Conservation (phyloP, 1,140 invertebrate species). For the Orchestia grillus region DNA sequence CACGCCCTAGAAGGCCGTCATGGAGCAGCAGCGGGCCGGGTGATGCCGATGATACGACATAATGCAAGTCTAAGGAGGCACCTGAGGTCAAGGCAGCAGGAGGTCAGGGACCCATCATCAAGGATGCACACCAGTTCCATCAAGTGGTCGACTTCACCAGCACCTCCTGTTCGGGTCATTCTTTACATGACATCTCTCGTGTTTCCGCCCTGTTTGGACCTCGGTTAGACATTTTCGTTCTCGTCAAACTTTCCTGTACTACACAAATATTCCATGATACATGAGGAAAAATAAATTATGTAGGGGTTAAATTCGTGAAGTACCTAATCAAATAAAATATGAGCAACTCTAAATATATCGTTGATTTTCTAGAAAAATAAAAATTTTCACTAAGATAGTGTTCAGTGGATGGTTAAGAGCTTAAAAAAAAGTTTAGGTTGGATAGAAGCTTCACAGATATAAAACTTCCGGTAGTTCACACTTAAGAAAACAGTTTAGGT, state of each 20-base stretch:
- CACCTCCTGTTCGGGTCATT: neutral
- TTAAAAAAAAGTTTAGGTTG: too few relatives aligned
- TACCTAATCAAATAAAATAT: too few relatives aligned
- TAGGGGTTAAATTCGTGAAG: neutral
- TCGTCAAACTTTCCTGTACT: too few relatives aligned
- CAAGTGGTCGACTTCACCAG: neutral
- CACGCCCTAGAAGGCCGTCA: neutral
- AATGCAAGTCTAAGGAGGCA: conserved; percentile 24
- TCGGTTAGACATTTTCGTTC: neutral
- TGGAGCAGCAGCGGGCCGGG: neutral
- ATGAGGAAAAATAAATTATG: neutral
- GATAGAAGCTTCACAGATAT: too few relatives aligned
- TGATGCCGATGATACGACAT: neutral
- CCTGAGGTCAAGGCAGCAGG: neutral
- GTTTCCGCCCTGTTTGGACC: neutral
- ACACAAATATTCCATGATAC: too few relatives aligned
- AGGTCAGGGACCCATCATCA: neutral
- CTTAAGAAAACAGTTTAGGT: too few relatives aligned
- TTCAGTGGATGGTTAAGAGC: too few relatives aligned
- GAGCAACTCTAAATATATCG: too few relatives aligned
- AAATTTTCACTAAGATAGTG: too few relatives aligned
- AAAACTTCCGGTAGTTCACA: too few relatives aligned
- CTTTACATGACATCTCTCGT: neutral
- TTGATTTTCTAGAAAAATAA: too few relatives aligned
- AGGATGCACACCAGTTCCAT: neutral